phyloP scores from a whole-genome alignment of 2,797 vertebrate species.

The Sebastiscus tertius region DNA sequence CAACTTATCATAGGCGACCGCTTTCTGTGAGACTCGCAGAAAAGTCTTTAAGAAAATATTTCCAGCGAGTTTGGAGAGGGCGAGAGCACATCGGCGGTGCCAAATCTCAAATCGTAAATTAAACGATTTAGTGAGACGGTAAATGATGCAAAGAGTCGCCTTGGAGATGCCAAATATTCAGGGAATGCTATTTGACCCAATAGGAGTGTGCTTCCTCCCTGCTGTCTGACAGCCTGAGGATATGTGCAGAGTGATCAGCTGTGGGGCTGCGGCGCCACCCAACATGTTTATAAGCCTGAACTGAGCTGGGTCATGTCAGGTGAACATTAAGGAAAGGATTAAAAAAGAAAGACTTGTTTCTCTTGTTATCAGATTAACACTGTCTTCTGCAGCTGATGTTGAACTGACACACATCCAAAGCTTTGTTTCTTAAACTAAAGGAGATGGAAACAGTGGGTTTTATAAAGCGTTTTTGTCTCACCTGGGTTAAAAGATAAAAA shows the following conservation, averaged over 20 bases:
- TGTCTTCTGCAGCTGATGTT: neutral
- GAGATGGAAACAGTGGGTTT: neutral
- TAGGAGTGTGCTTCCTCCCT: slow-evolving; percentile 28
- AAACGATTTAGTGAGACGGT: slow-evolving; percentile 57
- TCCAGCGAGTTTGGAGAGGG: slow-evolving; percentile 5
- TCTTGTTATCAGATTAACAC: neutral
- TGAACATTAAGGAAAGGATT: slow-evolving; percentile 13
- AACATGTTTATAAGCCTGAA: slow-evolving; percentile 46
- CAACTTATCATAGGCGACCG: slow-evolving; percentile 7
- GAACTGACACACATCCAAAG: neutral
- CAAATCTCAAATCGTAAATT: slow-evolving; percentile 34
- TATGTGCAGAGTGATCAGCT: slow-evolving; percentile 38
- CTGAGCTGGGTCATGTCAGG: slow-evolving; percentile 54
- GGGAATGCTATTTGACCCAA: slow-evolving; percentile 64
- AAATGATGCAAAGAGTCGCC: slow-evolving; percentile 55
- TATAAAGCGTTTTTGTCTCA: neutral
- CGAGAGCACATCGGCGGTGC: neutral
- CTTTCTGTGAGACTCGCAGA: slow-evolving; percentile 9
- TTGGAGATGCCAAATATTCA: slow-evolving; percentile 67
- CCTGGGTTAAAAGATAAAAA: neutral
- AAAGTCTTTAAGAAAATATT: neutral
- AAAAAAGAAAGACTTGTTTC: neutral
- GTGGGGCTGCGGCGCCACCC: slow-evolving; percentile 46
- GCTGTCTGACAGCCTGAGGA: slow-evolving; percentile 43
- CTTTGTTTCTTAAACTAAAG: neutral